phyloP scores from a whole-genome alignment of 2,888 invertebrate genomes.

The Athetis lepigone region DNA sequence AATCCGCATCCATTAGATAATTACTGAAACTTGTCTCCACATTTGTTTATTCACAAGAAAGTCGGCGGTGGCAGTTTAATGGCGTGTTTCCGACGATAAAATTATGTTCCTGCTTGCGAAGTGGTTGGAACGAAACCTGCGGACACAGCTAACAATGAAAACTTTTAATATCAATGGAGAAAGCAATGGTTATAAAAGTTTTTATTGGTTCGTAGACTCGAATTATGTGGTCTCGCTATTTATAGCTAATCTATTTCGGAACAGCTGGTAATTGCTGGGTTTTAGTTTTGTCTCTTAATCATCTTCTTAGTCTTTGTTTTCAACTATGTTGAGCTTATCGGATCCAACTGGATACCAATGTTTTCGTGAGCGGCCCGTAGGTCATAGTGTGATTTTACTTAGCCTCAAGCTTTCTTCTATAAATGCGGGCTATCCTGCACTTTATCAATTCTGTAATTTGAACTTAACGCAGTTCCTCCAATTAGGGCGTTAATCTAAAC shows the following conservation, averaged over 20 bases:
- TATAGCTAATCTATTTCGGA: constrained; percentile 14
- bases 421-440: no score
- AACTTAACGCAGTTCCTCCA: no score
- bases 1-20: constrained; percentile 37
- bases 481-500: no score
- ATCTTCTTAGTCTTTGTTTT: no score
- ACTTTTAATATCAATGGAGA: constrained; percentile 37
- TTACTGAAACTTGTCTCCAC: constrained; percentile 47
- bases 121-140: constrained; percentile 27
- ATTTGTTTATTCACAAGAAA: constrained; percentile 53
- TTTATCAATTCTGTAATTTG: no score
- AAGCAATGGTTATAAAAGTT: constrained; percentile 42
- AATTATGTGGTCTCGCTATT: constrained; percentile 27
- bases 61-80: constrained; percentile 42
- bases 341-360: no score
- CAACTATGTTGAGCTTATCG: no score
- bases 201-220: constrained; percentile 24
- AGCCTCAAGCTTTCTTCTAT: no score
- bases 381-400: no score
- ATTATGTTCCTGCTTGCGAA: constrained; percentile 47
- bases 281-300: not conserved
- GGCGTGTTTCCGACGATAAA: constrained; percentile 54
- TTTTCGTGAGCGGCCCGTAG: no score
- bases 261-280: not conserved
- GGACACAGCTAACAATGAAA: constrained; percentile 41